These are phyloP conservation scores for Mesocentrotus franciscanus DNA, from an alignment of 53 echinoderm and acorn worm genomes.

Conservation along the genomic window DNA sequence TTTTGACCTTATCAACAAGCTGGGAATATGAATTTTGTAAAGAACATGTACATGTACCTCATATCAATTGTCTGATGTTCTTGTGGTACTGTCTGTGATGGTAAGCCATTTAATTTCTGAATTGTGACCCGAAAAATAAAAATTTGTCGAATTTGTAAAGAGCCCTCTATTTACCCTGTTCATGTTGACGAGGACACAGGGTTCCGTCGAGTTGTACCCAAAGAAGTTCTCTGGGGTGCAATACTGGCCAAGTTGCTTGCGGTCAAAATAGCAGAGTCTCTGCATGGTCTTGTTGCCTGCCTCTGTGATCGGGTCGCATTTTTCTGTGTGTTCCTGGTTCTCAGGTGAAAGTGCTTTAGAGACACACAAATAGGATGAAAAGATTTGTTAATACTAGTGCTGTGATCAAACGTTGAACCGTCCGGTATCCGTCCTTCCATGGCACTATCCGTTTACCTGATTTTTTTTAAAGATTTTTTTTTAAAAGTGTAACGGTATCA, in stretches of 20 bases:
- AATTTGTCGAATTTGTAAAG: neutral
- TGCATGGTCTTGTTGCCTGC: constrained; percentile 50
- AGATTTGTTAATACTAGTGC: neutral
- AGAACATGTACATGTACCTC: no score
- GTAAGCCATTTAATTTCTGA: no score
- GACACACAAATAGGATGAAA: neutral
- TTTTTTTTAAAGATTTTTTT: no score
- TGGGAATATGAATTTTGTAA: no score
- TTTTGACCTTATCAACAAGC: no score
- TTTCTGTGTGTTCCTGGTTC: constrained; percentile 33
- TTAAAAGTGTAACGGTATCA: no score
- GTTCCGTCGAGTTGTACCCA: constrained; percentile 71
- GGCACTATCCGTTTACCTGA: no score
- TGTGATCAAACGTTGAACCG: no score
- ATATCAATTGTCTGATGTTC: no score
- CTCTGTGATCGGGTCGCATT: constrained; percentile 18
- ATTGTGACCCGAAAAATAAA: no score
- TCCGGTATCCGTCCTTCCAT: no score
- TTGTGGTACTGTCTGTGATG: neutral
- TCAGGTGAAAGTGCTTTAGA: constrained; percentile 43
- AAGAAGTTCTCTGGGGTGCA: constrained; percentile 67
- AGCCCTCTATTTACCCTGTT: constrained; percentile 74
- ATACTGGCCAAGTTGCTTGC: constrained; percentile 48
- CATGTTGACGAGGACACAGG: constrained; percentile 77
- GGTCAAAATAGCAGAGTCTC: constrained; percentile 68